Base-by-base conservation (phyloP, 1,140 invertebrate species). In the Brachionus koreanus region DNA sequence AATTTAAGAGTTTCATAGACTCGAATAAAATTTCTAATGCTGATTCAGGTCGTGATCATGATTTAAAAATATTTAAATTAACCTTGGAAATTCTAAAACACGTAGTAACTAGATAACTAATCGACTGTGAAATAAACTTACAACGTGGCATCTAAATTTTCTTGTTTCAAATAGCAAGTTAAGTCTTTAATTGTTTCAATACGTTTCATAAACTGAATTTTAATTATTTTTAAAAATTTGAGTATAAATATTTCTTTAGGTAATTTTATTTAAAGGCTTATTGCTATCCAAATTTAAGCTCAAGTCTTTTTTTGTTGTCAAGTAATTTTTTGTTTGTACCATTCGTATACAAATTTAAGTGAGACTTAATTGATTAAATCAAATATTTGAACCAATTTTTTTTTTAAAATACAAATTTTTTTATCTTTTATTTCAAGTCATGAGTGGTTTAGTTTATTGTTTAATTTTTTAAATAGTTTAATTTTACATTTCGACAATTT, bases 241-340 rank as follows among this genome's bases (percentile, higher is more conserved):
- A 57, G n/a, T 57, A 57, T 57, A 57, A 57, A 57, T 57, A 25
- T 7, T 19, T 57, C 49, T 19, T 57, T 57, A 57, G 19, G n/a
- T 57, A 7, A 23, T 57, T 25, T 57, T 57, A 57, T 57, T 19
- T 16, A 25, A 57, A 57, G 9, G 19, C 43, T 49, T 3, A 49
- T 49, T 49, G 43, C 5, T 49, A 16, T 49, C 43, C 43, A 49
- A 6, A 16, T 19, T 57, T 57, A 5, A 19, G 19, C 6, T 23
- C 7, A 3, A 29, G 29, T 99, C 29, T 2, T 29, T 29, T 25
- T 23, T 19, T 57, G 49, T 57, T 57, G 16, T 19, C 19, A 57
- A 23, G 49, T 19, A 52, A 52, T 52, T 42, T 12, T 98, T 99
- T 89, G 96, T 97, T 29, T 29, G 29, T 29, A 29, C 1, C 29